Evolutionary conservation across 2,113 vertebrate genomes (phyloP).

Genomic region (Leptosomus discolor): DNA sequence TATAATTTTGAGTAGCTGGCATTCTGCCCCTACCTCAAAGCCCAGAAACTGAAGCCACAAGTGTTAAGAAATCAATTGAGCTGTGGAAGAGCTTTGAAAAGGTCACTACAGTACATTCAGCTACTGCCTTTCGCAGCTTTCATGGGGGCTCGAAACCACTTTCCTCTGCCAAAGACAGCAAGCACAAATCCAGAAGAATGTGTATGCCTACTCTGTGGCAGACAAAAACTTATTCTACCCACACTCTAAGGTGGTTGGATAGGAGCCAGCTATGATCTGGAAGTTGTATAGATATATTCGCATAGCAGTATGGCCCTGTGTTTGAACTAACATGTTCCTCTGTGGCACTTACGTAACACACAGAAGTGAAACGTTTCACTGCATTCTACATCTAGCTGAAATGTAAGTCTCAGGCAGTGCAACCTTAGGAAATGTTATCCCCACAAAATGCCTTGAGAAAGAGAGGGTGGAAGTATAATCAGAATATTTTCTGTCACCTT

Average conservation of each 20-base stretch:
- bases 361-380: not conserved
- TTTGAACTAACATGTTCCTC: not conserved
- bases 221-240: not conserved
- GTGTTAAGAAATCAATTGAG: conserved; percentile 25
- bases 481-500: not conserved
- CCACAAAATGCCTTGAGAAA: not conserved
- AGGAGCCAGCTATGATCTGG: not conserved
- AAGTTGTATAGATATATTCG: not conserved
- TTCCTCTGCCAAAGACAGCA: not conserved
- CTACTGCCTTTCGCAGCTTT: not conserved
- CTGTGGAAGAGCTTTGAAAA: conserved; percentile 33
- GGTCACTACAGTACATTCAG: not conserved
- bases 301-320: not conserved
- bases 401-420: not conserved
- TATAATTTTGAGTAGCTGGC: not conserved
- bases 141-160: not conserved
- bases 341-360: fast-evolving
- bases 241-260: fast-evolving
- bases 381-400: not conserved
- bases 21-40: not conserved
- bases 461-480: not conserved
- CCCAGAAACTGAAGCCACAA: not conserved
- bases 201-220: not conserved
- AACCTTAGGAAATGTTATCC: not conserved
- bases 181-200: not conserved